Evolutionary conservation across 2,113 vertebrate species (phyloP), one percentile per base, ranked within the genome.

Genomic region (Xenopus laevis): DNA sequence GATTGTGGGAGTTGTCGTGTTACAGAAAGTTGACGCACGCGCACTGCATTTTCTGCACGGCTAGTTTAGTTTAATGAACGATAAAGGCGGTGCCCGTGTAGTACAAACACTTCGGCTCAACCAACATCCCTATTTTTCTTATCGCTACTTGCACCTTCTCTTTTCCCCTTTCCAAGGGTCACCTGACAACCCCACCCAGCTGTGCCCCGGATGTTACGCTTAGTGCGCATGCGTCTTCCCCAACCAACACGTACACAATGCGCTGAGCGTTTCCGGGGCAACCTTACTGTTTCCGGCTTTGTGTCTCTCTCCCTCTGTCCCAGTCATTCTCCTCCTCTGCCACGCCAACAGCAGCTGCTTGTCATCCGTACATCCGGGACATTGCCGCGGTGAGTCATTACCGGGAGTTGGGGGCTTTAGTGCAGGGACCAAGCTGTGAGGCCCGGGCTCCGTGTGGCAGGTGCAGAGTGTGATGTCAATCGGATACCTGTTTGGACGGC

Each of bases 231-330:
- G 45, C 53, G 63, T 60, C 16, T 46, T 13, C 21, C 40, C 46
- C 16, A 10, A 62, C 20, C 61, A 40, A 17, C 81, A 68, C 82
- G 82, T 71, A 80, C 1, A 5, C 80, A 80, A 20, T 69, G 65
- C 8, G 15, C 0, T 6, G 30, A 67, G 12, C 33, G 59, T 52
- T 68, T 76, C 73, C 73, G 73, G 73, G 65, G 45, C 66, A 69
- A 10, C 13, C 10, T 50, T 13, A 45, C 73, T 59, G 73, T 61
- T 76, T 76, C 73, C 73, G 65, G 46, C 68, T 44, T 60, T 23
- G 7, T 21, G 65, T 17, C 4, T 23, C 20, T 55, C 3, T 68
- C 46, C 73, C 20, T 40, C 45, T 55, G 65, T 10, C 53, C 73
- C 66, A n/a, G 23, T 16, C 13, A 18, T 27, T 40, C 60, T 53